Conservation (phyloP, 2,888 invertebrate genomes). For the Timandra comae region DNA sequence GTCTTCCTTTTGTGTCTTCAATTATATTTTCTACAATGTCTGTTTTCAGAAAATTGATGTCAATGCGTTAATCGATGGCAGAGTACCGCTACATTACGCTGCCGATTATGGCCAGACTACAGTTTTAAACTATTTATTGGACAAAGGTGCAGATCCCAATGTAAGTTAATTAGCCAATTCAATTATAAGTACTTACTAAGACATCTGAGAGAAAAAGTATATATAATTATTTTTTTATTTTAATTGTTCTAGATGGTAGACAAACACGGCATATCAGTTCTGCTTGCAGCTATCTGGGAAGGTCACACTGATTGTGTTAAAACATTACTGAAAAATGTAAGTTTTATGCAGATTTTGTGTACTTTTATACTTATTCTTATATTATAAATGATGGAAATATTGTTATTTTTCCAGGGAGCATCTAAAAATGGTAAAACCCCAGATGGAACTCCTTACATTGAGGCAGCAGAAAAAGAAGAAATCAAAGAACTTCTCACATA, state of each 20-base stretch:
- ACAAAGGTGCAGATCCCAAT: conserved; percentile 94
- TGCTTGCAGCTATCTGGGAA: conserved; percentile 98
- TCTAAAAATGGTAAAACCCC: conserved; percentile 89
- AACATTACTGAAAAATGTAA: conserved; percentile 89
- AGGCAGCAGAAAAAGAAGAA: conserved; percentile 94
- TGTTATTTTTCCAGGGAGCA: conserved; percentile 80
- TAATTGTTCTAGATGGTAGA: conserved; percentile 86
- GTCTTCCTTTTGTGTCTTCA: not conserved
- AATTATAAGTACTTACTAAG: conserved; percentile 1
- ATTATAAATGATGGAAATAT: too few species aligned
- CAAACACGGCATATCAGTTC: conserved; percentile 95
- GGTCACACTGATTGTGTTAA: conserved; percentile 95
- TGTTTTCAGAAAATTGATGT: conserved; percentile 85
- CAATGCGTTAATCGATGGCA: conserved; percentile 91
- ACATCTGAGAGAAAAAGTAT: too few species aligned
- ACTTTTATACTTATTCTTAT: not conserved
- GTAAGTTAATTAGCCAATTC: conserved; percentile 63
- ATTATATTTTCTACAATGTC: conserved; percentile 1
- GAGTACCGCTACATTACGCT: conserved; percentile 94
- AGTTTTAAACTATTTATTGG: conserved; percentile 90
- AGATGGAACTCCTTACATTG: conserved; percentile 90
- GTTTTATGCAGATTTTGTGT: conserved; percentile 23
- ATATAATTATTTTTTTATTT: too few species aligned
- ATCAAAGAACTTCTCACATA: conserved; percentile 85
- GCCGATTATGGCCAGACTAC: conserved; percentile 97